A percentile compares a stretch with the other conserved stretches of the same genome.
phyloP scores from a whole-genome alignment of 2,888 invertebrate genomes.

The Perdita meconis region DNA sequence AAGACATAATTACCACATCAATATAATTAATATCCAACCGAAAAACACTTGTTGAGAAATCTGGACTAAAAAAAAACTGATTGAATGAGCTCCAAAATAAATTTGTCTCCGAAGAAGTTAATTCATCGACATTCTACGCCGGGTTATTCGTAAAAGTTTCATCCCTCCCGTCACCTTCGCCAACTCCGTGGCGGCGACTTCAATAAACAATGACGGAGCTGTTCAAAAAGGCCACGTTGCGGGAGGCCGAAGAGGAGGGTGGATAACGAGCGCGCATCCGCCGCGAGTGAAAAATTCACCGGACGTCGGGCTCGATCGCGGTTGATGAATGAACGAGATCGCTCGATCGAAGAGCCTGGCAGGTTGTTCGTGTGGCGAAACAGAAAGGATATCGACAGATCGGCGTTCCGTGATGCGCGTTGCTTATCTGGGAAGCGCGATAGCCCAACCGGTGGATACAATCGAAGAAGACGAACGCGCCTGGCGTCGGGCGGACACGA shows the following conservation, averaged over 20 bases:
- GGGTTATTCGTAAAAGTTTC: not conserved
- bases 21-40: too few relatives aligned
- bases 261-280: not conserved
- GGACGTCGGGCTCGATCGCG: not conserved
- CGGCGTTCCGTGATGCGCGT: not conserved
- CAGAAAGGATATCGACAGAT: constrained; percentile 15
- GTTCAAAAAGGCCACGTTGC: not conserved
- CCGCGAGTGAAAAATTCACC: not conserved
- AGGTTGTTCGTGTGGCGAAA: not conserved
- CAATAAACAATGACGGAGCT: not conserved
- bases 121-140: not conserved
- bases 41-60: too few relatives aligned
- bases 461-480: not conserved
- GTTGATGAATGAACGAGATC: constrained; percentile 16
- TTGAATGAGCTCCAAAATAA: too few relatives aligned
- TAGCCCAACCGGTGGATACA: not conserved
- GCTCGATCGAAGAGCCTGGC: not conserved
- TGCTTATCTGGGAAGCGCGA: constrained; percentile 30
- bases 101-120: not conserved
- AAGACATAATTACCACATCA: too few relatives aligned
- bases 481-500: constrained; percentile 17
- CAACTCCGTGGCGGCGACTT: not conserved
- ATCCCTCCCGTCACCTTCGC: constrained; percentile 9
- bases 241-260: too few relatives aligned
- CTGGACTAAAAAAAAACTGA: too few relatives aligned